Evolutionary conservation across 2,113 vertebrate species (phyloP).

Genomic region (Takifugu flavidus): DNA sequence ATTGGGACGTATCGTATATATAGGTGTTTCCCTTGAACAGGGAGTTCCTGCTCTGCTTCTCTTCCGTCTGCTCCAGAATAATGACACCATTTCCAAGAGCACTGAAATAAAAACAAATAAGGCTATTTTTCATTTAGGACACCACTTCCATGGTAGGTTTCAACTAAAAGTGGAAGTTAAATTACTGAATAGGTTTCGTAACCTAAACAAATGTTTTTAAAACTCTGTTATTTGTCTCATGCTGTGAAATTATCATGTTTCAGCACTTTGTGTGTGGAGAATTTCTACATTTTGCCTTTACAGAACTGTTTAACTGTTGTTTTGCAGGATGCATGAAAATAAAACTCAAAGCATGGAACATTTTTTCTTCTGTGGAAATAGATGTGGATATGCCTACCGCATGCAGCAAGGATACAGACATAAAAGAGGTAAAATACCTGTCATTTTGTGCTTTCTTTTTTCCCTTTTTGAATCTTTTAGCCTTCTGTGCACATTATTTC

Average conservation of each 20-base stretch:
- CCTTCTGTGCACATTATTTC: not conserved
- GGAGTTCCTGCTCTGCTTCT: conserved; percentile 75
- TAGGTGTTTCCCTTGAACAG: conserved; percentile 74
- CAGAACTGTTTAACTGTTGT: not conserved
- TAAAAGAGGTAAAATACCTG: not conserved
- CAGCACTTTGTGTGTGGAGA: not conserved
- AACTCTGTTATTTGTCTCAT: not conserved
- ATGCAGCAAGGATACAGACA: conserved; percentile 14
- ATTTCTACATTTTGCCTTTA: not conserved
- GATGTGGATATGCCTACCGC: conserved; percentile 62
- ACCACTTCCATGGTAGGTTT: conserved; percentile 49
- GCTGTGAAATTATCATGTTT: not conserved
- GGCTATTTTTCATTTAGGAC: conserved; percentile 53
- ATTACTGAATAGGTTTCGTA: not conserved
- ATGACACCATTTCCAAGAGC: conserved; percentile 57
- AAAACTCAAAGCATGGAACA: conserved; percentile 75
- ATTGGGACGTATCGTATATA: conserved; percentile 52
- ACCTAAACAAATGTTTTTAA: too few species aligned
- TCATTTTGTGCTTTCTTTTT: too few species aligned
- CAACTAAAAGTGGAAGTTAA: not conserved
- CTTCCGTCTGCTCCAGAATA: conserved; percentile 72
- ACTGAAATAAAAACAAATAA: conserved; percentile 41
- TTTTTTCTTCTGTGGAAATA: conserved; percentile 76
- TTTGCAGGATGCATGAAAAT: conserved; percentile 73
- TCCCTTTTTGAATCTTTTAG: not conserved